phyloP scores from a whole-genome alignment of 2,113 vertebrate species.

The Amphilophus citrinellus region DNA sequence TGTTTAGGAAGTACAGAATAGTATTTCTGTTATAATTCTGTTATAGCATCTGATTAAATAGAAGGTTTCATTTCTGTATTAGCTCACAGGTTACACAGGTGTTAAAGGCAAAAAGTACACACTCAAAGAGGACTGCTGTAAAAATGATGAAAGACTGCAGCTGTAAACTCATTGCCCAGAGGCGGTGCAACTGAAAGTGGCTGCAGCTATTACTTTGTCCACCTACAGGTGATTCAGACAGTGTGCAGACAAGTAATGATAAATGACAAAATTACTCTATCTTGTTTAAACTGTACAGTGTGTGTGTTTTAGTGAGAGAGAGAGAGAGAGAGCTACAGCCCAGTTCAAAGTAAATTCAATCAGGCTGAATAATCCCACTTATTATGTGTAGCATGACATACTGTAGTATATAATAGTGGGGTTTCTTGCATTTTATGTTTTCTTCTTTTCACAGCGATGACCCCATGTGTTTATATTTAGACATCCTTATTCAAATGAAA shows the following conservation, averaged over 20 bases:
- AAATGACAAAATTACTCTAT: not conserved
- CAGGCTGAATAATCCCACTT: not conserved
- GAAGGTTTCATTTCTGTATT: not conserved
- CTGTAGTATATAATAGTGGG: not conserved
- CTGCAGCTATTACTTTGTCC: slow-evolving; percentile 8
- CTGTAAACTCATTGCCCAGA: slow-evolving; percentile 6
- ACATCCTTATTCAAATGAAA: not conserved
- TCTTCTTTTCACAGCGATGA: not conserved
- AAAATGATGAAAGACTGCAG: slow-evolving; percentile 11
- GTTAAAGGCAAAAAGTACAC: slow-evolving; percentile 4
- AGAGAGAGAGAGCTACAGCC: not conserved
- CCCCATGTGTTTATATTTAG: not conserved
- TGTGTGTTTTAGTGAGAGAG: not conserved
- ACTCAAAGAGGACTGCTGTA: not conserved
- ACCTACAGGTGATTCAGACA: slow-evolving; percentile 3
- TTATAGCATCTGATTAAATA: not conserved
- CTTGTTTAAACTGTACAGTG: slow-evolving; percentile 1
- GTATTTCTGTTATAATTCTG: not conserved
- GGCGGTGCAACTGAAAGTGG: slow-evolving; percentile 14
- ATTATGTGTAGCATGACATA: not conserved
- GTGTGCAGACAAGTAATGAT: slow-evolving; percentile 2
- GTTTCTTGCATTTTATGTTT: not conserved
- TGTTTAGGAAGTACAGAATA: not conserved
- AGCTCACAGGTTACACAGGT: not conserved
- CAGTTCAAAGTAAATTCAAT: no score